These are phyloP conservation scores for Myrmophylax atrothorax DNA, from an alignment of 2,113 vertebrate genomes.

Conservation along the genomic window DNA sequence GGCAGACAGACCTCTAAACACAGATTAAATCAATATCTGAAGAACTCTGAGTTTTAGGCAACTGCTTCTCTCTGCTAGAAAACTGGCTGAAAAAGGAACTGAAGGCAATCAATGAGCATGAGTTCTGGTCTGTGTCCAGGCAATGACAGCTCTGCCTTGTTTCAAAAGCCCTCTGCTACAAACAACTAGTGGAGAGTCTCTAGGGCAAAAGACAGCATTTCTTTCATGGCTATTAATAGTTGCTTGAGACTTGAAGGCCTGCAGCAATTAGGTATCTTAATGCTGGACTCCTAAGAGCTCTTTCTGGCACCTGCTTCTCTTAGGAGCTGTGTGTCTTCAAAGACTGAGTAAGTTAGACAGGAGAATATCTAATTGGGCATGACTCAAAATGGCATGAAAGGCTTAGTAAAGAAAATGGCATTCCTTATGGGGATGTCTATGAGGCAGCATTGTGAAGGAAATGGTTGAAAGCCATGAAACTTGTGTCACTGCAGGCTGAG, in stretches of 20 bases:
- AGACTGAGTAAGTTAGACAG: background rate
- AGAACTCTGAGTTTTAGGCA: background rate
- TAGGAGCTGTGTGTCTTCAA: background rate
- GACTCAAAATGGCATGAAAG: conserved; percentile 12
- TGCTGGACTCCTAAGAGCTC: background rate
- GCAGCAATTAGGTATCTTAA: background rate
- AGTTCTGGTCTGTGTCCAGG: background rate
- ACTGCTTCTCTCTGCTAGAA: background rate
- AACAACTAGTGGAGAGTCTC: background rate
- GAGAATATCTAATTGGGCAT: background rate
- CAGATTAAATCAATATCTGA: background rate
- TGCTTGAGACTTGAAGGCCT: background rate
- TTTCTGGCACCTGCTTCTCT: conserved; percentile 9
- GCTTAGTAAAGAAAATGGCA: conserved; percentile 4
- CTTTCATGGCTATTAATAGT: background rate
- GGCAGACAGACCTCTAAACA: background rate
- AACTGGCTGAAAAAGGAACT: background rate
- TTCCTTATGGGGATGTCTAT: background rate
- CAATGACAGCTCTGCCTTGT: background rate
- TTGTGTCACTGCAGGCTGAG: conserved; percentile 8
- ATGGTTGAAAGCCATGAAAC: conserved; percentile 32
- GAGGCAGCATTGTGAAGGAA: conserved; percentile 4
- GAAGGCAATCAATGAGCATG: background rate
- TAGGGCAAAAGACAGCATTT: background rate
- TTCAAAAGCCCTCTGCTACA: background rate